Evolutionary conservation across 2,888 invertebrate genomes (phyloP), one percentile per base, ranked within the genome.

Genomic region (Macrosiphum euphorbiae): DNA sequence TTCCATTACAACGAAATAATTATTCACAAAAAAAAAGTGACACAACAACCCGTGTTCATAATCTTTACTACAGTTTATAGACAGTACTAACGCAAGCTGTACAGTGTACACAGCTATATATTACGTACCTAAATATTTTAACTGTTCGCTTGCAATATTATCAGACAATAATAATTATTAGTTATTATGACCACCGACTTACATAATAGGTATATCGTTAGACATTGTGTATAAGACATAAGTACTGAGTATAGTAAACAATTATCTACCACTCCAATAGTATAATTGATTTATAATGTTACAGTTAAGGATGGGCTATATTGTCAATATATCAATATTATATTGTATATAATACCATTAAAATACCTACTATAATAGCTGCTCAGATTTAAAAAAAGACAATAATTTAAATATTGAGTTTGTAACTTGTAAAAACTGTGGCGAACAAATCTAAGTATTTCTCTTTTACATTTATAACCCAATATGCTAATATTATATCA

Each of bases 401-500:
- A 47, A 47, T 11, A 88, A 89, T 47, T 61, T 61, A 47, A 89
- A 61, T 61, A 61, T 61, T 28, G 44, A 10, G 41, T 47, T 28
- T 67, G n/a, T 61, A n/a, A 86, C 35, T 35, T 35, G 20, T 20
- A 8, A 78, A 8, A 35, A 78, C 78, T 20, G 78, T 11, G 0
- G 35, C 3, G 50, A 47, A 67, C 52, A 55, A 84, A 55, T 91
- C 26, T 41, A 84, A 84, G 20, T 91, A 52, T 84, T 41, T 84
- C 28, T 20, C 20, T 84, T 52, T 28, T 52, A 84, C 35, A 52
- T 67, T 90, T 52, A 35, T 55, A 55, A 10, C 52, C 41, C 35
- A 78, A 90, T 78, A 90, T 78, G 78, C 50, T 78, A 90, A 67
- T 90, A 78, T 90, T 78, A 61, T 90, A 78, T 90, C 90, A 90